Evolutionary conservation across 2,888 invertebrate species (phyloP), one percentile per base, ranked within the genome.

Genomic region (Nomada fucata): DNA sequence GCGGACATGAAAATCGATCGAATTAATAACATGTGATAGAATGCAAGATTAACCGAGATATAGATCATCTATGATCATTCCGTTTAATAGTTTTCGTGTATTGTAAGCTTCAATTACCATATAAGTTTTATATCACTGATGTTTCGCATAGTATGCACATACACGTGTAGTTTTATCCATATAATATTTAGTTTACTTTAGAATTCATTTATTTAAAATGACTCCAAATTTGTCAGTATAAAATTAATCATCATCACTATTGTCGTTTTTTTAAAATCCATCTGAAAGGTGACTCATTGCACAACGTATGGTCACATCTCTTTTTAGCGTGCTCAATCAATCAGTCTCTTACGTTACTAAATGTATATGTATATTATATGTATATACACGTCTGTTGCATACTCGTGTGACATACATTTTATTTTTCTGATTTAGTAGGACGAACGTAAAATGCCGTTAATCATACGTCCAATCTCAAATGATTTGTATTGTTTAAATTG

Each of bases 1-100:
- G 63, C 36, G 70, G 15, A 29, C n/a, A 57, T 36, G 70, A 73
- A 71, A 74, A 76, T 74, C 63, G 60, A 79, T 84, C 44, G 57
- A 57, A 60, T 60, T 74, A 64, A 64, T 63, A 63, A 18, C 29
- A 15, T 42, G 42, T 15, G 18, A 68, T 74, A 7, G 42, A 60
- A n/a, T 57, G 36, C 13, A 29, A 50, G 10, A 47, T 59, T 29
- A 42, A 50, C 5, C 26, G 7, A 68, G 15, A 67, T 57, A 76
- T 26, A 42, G 26, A 67, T 60, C 44, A 65, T 47, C n/a, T 4
- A 50, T 52, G 57, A 65, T 74, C 36, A 55, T 23, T 29, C 29
- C 52, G 13, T 20, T 68, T 20, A 60, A 60, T 68, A 29, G 1
- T 9, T 59, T 20, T 13, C 9, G 9, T 13, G 15, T 36, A 36